Evolutionary conservation across 1,140 invertebrate genomes (phyloP).

Genomic region (Bombus difficillimus): DNA sequence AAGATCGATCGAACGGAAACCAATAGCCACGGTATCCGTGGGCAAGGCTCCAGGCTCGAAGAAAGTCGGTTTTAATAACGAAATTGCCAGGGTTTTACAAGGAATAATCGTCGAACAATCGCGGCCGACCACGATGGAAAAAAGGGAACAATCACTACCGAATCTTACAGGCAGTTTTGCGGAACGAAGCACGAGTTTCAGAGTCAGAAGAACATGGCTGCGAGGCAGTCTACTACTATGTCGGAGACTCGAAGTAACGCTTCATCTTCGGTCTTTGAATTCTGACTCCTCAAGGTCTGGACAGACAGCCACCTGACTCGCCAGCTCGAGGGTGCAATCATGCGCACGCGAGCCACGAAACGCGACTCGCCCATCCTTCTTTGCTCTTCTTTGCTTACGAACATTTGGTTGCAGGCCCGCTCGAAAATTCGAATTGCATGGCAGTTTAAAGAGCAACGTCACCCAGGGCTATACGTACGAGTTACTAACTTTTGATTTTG

Average conservation of each 20-base stretch:
- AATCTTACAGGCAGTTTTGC: conserved; percentile 40
- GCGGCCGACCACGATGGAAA: conserved; percentile 19
- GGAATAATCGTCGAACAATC: conserved; percentile 43
- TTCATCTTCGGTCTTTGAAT: conserved; percentile 71
- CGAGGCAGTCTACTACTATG: conserved; percentile 52
- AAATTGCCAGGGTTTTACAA: conserved; percentile 40
- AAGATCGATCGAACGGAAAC: neutral
- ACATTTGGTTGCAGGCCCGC: conserved; percentile 15
- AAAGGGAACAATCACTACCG: conserved; percentile 10
- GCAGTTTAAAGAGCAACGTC: neutral
- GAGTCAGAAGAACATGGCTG: conserved; percentile 42
- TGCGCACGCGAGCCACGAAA: conserved; percentile 75
- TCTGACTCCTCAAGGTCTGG: conserved; percentile 69
- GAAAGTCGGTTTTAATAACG: conserved; percentile 35
- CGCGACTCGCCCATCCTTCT: conserved; percentile 28
- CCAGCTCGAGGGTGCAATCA: conserved; percentile 76
- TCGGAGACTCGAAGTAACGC: conserved; percentile 57
- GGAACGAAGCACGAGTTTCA: conserved; percentile 51
- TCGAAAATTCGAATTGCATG: conserved; percentile 1
- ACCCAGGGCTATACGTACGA: neutral
- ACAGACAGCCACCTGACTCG: conserved; percentile 76
- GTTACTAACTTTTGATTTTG: neutral
- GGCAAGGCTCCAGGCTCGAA: neutral
- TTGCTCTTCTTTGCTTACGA: conserved; percentile 25
- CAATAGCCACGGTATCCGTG: neutral